These are phyloP conservation scores for Andrena hattorfiana DNA, from an alignment of 2,888 invertebrate genomes.

Conservation along the genomic window DNA sequence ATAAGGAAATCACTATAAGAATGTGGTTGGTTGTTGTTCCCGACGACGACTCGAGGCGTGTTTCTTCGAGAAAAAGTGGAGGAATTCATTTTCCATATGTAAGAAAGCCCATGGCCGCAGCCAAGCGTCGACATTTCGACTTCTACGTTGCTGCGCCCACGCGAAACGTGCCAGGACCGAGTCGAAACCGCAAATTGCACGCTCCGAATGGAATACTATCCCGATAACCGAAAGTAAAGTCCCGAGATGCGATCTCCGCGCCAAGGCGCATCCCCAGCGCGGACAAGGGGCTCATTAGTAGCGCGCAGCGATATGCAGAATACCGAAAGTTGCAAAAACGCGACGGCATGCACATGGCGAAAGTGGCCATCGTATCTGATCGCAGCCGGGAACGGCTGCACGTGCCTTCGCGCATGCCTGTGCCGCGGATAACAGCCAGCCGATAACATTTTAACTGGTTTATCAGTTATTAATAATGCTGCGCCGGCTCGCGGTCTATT, in stretches of 20 bases:
- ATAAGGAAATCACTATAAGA: too few species aligned
- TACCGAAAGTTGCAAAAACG: conserved; percentile 65
- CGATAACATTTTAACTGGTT: conserved; percentile 75
- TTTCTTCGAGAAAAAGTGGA: background rate
- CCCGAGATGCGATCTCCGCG: conserved; percentile 30
- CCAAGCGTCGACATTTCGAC: conserved; percentile 9
- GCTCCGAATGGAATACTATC: conserved; percentile 43
- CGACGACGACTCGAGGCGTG: too few species aligned
- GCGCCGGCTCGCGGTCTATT: conserved; percentile 42
- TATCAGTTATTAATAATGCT: conserved; percentile 75
- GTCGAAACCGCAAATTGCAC: conserved; percentile 33
- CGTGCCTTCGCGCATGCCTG: conserved; percentile 32
- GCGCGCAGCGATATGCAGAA: conserved; percentile 53
- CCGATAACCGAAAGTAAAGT: conserved; percentile 45
- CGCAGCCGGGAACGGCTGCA: conserved; percentile 44
- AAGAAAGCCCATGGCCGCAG: background rate
- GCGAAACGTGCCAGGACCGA: conserved; percentile 11
- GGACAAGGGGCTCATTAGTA: conserved; percentile 70
- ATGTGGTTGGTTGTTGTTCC: too few species aligned
- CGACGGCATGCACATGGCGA: conserved; percentile 58
- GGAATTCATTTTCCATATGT: background rate
- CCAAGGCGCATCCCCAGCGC: conserved; percentile 38
- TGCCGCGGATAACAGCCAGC: conserved; percentile 61
- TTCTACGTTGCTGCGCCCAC: background rate
- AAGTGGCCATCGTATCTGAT: conserved; percentile 69